phyloP scores from a whole-genome alignment of 2,113 vertebrate species.

The Prunella himalayana region DNA sequence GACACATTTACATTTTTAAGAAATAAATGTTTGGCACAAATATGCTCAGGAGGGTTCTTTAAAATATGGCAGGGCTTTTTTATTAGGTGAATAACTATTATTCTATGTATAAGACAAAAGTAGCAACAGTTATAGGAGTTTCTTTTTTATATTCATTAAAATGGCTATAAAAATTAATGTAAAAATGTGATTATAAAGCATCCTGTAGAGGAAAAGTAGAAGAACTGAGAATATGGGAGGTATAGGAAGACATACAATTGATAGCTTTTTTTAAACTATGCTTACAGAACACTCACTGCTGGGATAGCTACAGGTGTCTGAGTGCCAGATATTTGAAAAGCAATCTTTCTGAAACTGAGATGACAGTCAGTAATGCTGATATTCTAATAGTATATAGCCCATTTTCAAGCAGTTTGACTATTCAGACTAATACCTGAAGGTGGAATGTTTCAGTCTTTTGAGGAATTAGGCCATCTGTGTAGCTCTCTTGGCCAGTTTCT shows the following conservation, averaged over 20 bases:
- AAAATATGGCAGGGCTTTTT: neutral
- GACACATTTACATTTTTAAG: constrained; percentile 17
- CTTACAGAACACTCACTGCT: neutral
- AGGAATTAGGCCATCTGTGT: neutral
- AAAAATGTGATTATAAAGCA: neutral
- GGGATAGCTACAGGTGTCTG: neutral
- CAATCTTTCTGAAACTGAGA: neutral
- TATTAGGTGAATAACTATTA: neutral
- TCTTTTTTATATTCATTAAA: neutral
- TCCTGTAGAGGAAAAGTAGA: neutral
- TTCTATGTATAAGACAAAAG: neutral
- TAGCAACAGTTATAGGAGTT: neutral
- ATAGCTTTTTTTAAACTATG: neutral
- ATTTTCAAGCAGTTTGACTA: neutral
- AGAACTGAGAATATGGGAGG: neutral
- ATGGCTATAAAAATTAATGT: neutral
- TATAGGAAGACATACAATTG: neutral
- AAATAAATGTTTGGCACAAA: constrained; percentile 21
- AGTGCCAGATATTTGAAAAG: neutral
- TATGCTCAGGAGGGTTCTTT: neutral
- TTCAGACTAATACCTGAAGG: neutral
- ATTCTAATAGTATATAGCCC: neutral
- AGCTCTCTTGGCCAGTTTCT: neutral
- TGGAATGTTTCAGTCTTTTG: neutral
- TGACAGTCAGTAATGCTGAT: neutral